Evolutionary conservation across 2,888 invertebrate genomes (phyloP), one percentile per base, ranked within the genome.

Genomic region (Melipona beecheii): DNA sequence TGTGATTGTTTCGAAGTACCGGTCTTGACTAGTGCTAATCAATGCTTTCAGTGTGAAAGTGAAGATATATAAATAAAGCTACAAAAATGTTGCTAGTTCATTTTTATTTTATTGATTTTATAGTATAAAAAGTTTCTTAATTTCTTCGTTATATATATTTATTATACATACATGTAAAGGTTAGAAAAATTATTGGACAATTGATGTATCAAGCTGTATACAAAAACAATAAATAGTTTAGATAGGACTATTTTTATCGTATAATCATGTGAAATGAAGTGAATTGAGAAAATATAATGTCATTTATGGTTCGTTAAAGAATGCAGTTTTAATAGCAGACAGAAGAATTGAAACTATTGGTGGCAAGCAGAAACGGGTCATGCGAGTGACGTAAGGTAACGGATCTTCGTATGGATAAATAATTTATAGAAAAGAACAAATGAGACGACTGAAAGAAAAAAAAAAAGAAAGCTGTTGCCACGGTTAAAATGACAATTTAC

Each of bases 371-470:
- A 75, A 87, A 84, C 84, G 75, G 88, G 91, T 91, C 91, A 88
- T 90, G 89, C 88, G 77, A 89, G 89, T 92, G 91, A 92, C 91
- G 91, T 92, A 92, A 93, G 93, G 92, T 93, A 93, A 89, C 85
- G 86, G 85, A 84, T 80, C 75, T 81, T 77, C 43, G 81, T 82
- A 70, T 77, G 77, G 80, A 81, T 75, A 78, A 81, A 78, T 81
- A 83, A 75, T 75, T 56, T 73, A 27, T 75, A 65, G 36, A 65
- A 65, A 62, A 27, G 27, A 60, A 36, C 64, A 19, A 77, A 58
- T 31, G 17, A 13, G 19, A n/a, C 17, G 49, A 15, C 36, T n/a
- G 11, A 70, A 24, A 52, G 43, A 56, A 56, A 27, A 21, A 5
- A 31, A n/a, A 2, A 27, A 58, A 27, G 4, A 19, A 50, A 52